Percentiles rank a stretch among this genome's conserved stretches.
These are phyloP conservation scores for Eonycteris spelaea DNA, from an alignment of 2,113 vertebrate genomes.

Conservation along the genomic window DNA sequence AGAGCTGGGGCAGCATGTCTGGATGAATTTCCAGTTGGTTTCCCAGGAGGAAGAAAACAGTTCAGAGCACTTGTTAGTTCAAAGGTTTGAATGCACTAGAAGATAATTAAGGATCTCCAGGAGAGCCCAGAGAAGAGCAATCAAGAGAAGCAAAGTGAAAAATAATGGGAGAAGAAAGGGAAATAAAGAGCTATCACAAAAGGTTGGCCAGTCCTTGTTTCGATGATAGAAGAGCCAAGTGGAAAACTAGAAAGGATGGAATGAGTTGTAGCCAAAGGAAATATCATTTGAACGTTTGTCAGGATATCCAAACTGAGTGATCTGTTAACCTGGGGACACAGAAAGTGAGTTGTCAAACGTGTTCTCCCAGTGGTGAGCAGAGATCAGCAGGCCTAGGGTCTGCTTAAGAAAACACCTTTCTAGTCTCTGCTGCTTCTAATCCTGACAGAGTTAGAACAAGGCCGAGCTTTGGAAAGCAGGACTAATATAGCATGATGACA, in stretches of 20 bases:
- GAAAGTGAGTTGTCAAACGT: neutral
- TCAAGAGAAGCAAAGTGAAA: slow-evolving; percentile 43
- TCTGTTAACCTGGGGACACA: neutral
- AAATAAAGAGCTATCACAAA: slow-evolving; percentile 20
- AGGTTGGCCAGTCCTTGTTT: slow-evolving; percentile 7
- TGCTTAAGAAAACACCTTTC: neutral
- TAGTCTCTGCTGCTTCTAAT: slow-evolving; percentile 3
- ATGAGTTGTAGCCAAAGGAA: neutral
- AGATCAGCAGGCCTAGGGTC: neutral
- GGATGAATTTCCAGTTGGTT: slow-evolving; percentile 21
- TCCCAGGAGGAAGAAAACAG: slow-evolving; percentile 42
- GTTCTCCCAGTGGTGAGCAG: neutral
- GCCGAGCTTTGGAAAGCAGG: neutral
- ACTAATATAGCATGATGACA: neutral
- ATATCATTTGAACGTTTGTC: neutral
- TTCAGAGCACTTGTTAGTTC: slow-evolving; percentile 50
- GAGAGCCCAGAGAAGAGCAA: slow-evolving; percentile 33
- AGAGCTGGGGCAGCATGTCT: neutral
- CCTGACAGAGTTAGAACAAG: neutral
- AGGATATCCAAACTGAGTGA: neutral
- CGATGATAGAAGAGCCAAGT: neutral
- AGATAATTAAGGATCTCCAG: slow-evolving; percentile 55
- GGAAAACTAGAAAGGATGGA: slow-evolving; percentile 1
- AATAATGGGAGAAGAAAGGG: slow-evolving; percentile 11
- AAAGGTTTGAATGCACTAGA: slow-evolving; percentile 44